Evolutionary conservation across 2,888 invertebrate species (phyloP), one percentile per base, ranked within the genome.

Genomic region (Lasioglossum marginatum): DNA sequence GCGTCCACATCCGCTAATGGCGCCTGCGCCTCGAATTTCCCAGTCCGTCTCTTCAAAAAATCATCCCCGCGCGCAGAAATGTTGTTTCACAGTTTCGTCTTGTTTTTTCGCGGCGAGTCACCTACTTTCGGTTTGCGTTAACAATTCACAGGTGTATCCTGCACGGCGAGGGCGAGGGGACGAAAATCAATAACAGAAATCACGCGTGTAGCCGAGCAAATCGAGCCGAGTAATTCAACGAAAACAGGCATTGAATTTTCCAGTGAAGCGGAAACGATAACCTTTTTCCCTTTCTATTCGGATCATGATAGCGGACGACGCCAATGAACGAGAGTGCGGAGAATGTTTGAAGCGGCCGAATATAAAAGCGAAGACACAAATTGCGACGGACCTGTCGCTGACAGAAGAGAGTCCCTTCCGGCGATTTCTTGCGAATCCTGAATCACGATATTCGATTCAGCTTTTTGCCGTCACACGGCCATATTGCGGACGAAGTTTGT

Each of bases 391-490:
- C 0, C 70, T 70, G 70, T 40, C 40, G 12, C 40, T 70, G 37
- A 70, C 68, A 68, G 19, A 23, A 6, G 37, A 12, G 12, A 37
- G 37, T 23, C 68, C 68, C 37, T 68, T 37, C 37, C n/a, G 37
- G n/a, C 40, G 40, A 40, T 70, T 70, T 70, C 40, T 70, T 70
- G 70, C 2, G 37, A 70, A 70, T 70, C 40, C 14, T 2, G 70
- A 40, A 70, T 70, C 70, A 23, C 70, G 37, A 70, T 70, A 40
- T 70, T 40, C 70, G 70, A 70, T 70, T 70, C 37, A 70, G 70
- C 23, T 40, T 40, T 70, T 40, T 70, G 37, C 19, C 19, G 6
- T 6, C 3, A 37, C 66, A 10, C 10, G 66, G n/a, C n/a, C 4
- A 12, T n/a, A n/a, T n/a, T n/a, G n/a, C n/a, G 12, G 57, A 57